Conservation (phyloP, 2,888 invertebrate genomes). For the Ochlodes sylvanus region DNA sequence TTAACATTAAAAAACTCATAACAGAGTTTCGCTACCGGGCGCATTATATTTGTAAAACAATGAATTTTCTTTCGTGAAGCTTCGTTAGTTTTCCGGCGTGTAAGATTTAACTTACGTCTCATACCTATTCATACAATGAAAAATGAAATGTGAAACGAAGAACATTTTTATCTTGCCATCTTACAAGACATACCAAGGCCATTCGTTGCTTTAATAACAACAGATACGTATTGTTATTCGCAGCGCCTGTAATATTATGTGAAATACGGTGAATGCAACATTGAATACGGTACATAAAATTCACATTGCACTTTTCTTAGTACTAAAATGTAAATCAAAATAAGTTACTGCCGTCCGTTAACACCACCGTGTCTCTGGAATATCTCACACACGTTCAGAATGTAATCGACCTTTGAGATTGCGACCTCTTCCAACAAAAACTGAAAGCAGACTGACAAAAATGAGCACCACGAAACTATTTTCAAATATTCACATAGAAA, state of each 20-base stretch:
- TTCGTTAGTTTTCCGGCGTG: constrained; percentile 33
- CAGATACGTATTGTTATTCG: constrained; percentile 44
- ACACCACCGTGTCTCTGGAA: constrained; percentile 36
- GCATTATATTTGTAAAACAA: constrained; percentile 32
- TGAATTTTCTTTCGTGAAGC: constrained; percentile 32
- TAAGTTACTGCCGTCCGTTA: constrained; percentile 58
- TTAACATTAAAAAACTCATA: constrained; percentile 26
- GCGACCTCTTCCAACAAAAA: no score
- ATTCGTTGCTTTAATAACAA: constrained; percentile 34
- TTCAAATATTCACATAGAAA: no score
- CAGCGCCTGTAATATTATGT: constrained; percentile 61
- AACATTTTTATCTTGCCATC: constrained; percentile 29
- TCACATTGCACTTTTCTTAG: constrained; percentile 33
- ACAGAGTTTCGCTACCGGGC: constrained; percentile 9
- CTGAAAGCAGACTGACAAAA: no score
- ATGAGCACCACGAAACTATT: no score
- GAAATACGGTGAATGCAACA: constrained; percentile 63
- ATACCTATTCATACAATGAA: constrained; percentile 27
- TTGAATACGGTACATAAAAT: constrained; percentile 68
- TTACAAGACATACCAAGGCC: constrained; percentile 27
- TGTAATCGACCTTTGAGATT: no score
- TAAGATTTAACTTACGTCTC: constrained; percentile 33
- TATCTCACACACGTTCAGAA: constrained; percentile 9
- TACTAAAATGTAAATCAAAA: constrained; percentile 66
- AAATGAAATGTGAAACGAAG: constrained; percentile 21